These are phyloP conservation scores for Centropus unirufus DNA, from an alignment of 2,113 vertebrate species.

Conservation along the genomic window DNA sequence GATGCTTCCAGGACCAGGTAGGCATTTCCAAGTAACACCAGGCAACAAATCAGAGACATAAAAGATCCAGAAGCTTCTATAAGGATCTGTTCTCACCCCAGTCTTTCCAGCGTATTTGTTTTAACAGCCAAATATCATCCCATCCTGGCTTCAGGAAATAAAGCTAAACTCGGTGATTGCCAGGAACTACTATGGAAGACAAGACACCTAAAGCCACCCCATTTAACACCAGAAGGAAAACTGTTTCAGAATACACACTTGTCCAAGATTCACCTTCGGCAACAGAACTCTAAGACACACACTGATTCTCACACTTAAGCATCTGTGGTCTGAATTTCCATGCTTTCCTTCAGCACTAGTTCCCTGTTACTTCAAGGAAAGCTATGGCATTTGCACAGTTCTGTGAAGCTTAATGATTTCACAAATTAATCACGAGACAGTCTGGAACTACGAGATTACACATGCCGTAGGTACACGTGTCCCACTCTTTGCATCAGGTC, in stretches of 20 bases:
- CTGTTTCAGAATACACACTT: background rate
- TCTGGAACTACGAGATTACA: background rate
- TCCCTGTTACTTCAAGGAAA: background rate
- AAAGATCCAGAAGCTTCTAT: background rate
- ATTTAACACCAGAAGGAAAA: background rate
- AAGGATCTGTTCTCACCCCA: background rate
- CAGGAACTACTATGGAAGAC: background rate
- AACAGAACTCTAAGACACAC: background rate
- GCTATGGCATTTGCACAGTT: background rate
- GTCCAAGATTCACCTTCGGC: background rate
- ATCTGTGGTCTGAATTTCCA: background rate
- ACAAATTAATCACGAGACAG: background rate
- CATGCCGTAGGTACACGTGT: background rate
- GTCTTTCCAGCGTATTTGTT: background rate
- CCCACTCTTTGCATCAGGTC: background rate
- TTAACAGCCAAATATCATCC: background rate
- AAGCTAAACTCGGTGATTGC: background rate
- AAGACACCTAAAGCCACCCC: background rate
- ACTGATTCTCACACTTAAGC: background rate
- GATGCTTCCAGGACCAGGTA: background rate
- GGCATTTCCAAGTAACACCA: background rate
- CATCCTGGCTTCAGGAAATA: background rate
- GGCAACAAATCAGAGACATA: background rate
- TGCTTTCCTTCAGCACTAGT: constrained; percentile 19
- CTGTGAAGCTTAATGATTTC: background rate